Percentiles rank a stretch among this genome's conserved stretches.
Evolutionary conservation across 2,797 vertebrate genomes (phyloP).

Genomic region (Gallinago solitaria): DNA sequence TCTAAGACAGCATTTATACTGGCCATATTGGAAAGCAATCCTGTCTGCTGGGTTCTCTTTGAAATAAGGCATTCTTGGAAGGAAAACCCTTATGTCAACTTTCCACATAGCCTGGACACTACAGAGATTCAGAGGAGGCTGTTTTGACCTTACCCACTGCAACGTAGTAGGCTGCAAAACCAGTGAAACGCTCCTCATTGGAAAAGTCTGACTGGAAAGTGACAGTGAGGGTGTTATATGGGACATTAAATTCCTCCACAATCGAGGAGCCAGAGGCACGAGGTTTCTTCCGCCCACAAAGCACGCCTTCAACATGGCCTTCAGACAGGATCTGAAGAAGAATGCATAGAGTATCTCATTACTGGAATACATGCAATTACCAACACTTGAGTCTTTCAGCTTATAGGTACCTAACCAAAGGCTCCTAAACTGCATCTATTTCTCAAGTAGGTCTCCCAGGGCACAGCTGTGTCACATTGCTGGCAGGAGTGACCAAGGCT

Average conservation of each 20-base stretch:
- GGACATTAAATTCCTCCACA: constrained; percentile 75
- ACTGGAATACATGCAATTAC: not conserved
- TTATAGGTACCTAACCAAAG: not conserved
- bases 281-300: constrained; percentile 83
- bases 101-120: not conserved
- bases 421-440: not conserved
- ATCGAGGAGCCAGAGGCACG: constrained; percentile 1
- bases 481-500: not conserved
- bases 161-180: constrained; percentile 88
- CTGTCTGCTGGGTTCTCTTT: not conserved
- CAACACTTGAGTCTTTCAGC: not conserved
- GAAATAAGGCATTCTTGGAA: not conserved
- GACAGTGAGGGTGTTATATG: constrained; percentile 81
- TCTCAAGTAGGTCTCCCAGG: not conserved
- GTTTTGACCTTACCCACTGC: constrained; percentile 80
- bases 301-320: constrained; percentile 53
- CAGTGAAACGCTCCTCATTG: constrained; percentile 85
- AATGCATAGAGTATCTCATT: not conserved
- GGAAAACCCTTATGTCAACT: not conserved
- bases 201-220: constrained; percentile 89
- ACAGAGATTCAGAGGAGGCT: not conserved
- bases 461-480: not conserved
- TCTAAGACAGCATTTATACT: not conserved
- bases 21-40: not conserved
- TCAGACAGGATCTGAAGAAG: constrained; percentile 72